Base-by-base conservation (phyloP, 2,797 vertebrate species). In the Cynodonichthys magdalenae region DNA sequence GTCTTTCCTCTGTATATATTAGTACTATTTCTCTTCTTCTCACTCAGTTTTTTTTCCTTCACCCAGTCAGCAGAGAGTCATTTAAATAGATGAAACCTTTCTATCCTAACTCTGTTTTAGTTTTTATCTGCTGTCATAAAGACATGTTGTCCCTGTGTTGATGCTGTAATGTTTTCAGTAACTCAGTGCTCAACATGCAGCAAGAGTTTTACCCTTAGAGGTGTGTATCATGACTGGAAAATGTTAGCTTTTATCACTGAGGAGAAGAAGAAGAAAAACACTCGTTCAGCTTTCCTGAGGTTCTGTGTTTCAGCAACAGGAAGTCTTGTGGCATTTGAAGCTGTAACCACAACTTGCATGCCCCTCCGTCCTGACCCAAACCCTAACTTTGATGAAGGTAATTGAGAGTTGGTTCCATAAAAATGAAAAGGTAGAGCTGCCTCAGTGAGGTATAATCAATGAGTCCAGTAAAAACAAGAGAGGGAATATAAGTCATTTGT, bases 391-490 rank as follows among this genome's bases (percentile, higher is more conserved):
- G 83, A 87, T 84, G 84, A 81, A 71, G 31, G 51, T 88, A 87
- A 85, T 79, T 83, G 75, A 68, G 83, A 85, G 73, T 69, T 82
- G 66, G 74, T 74, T 78, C 66, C 42, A 45, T 83, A 67, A 80
- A 84, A 90, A 90, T 88, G 80, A 88, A 86, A 90, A 87, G 84
- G 84, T 81, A 84, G 55, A 50, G 41, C 73, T 51, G 80, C 69
- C 77, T 80, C 74, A 73, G 66, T 87, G 84, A 24, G 24, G 75
- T 84, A 76, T 88, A 87, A 87, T 89, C 82, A 87, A 59, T 3
- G 59, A 29, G 70, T 7, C 51, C 76, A 77, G 75, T 87, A 80
- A 80, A 81, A 83, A 82, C 49, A 42, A 31, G 64, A 69, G 67
- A 73, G 56, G 66, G 53, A 74, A 53, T 52, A 63, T 31, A 31